Percentiles rank a stretch among this genome's conserved stretches.
These are phyloP conservation scores for Pararge aegeria DNA, from an alignment of 1,140 invertebrate genomes.

Conservation along the genomic window DNA sequence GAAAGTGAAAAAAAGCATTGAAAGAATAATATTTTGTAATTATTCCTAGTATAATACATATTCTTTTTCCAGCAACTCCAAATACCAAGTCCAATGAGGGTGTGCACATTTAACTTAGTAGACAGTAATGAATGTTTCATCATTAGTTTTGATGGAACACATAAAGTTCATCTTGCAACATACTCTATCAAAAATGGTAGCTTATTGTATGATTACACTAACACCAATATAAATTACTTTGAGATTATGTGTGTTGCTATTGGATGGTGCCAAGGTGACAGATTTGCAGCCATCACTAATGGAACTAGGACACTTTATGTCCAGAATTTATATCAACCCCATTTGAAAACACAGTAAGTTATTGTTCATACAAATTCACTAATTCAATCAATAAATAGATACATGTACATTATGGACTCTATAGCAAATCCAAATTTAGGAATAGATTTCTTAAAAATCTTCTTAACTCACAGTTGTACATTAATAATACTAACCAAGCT, in stretches of 20 bases:
- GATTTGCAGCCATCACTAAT: slow-evolving; percentile 63
- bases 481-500: too few species aligned
- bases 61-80: slow-evolving; percentile 57
- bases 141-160: slow-evolving; percentile 24
- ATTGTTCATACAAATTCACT: background rate
- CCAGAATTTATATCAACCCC: slow-evolving; percentile 55
- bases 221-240: slow-evolving; percentile 33
- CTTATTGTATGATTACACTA: slow-evolving; percentile 42
- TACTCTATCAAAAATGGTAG: slow-evolving; percentile 55
- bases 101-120: slow-evolving; percentile 64
- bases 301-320: slow-evolving; percentile 52
- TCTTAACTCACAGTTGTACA: too few species aligned
- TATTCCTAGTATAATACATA: background rate
- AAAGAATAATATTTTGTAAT: background rate
- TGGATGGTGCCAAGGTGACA: slow-evolving; percentile 56
- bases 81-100: slow-evolving; percentile 39
- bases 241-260: slow-evolving; percentile 54
- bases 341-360: slow-evolving; percentile 49
- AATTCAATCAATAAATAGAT: too few species aligned
- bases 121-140: slow-evolving; percentile 66
- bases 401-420: too few species aligned
- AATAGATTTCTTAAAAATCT: too few species aligned
- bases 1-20: too few species aligned
- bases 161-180: slow-evolving; percentile 33
- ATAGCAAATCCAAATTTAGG: too few species aligned